phyloP scores from a whole-genome alignment of 2,113 vertebrate genomes.

The Catharus fuscescens region DNA sequence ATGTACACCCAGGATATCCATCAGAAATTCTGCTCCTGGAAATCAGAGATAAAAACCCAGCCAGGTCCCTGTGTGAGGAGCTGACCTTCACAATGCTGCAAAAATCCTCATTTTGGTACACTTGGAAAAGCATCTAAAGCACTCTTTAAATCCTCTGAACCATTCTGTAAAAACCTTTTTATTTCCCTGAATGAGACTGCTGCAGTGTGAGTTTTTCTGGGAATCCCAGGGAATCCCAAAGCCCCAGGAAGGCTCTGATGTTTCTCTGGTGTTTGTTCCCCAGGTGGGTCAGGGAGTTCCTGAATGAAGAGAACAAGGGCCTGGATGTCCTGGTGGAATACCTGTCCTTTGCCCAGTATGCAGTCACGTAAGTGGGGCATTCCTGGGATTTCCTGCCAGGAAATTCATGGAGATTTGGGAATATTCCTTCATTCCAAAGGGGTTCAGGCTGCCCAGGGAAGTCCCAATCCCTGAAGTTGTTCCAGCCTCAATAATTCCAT shows the following conservation, averaged over 20 bases:
- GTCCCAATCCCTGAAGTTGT: neutral
- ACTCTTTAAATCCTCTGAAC: neutral
- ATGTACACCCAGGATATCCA: neutral
- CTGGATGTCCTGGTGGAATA: constrained; percentile 97
- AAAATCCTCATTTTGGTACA: accelerated
- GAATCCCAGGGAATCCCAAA: neutral
- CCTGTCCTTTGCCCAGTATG: constrained; percentile 96
- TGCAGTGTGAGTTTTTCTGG: neutral
- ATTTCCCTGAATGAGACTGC: neutral
- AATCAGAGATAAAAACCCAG: neutral
- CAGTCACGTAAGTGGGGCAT: constrained; percentile 91
- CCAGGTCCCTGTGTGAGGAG: neutral
- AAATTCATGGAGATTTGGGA: neutral
- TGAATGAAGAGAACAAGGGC: constrained; percentile 98
- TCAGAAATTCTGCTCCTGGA: neutral
- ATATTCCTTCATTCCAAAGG: neutral
- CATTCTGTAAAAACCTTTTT: neutral
- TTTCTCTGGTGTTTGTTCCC: neutral
- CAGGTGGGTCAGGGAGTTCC: constrained; percentile 98
- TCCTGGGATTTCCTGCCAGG: neutral
- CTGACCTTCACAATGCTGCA: neutral
- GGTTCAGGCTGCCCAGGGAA: neutral
- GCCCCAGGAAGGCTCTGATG: neutral
- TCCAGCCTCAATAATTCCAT: neutral
- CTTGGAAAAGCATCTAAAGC: neutral